Evolutionary conservation across 2,888 invertebrate genomes (phyloP).

Genomic region (Cryptosula pallasiana): DNA sequence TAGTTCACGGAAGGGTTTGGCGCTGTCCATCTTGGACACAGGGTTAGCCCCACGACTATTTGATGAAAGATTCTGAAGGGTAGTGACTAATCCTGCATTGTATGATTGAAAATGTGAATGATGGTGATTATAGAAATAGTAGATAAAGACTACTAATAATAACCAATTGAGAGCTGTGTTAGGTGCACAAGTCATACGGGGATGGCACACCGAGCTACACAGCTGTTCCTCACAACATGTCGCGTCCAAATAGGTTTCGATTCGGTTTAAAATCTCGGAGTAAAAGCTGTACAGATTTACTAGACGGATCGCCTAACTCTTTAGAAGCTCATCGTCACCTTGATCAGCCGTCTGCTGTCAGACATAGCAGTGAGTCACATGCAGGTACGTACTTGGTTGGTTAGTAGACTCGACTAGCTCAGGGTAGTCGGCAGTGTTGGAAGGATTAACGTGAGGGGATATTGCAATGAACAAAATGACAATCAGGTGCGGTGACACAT

Average conservation of each 20-base stretch:
- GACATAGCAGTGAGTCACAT: not conserved
- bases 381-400: not conserved
- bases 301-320: too few relatives aligned
- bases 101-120: not conserved
- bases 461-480: too few relatives aligned
- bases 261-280: not conserved
- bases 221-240: not conserved
- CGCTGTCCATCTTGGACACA: too few relatives aligned
- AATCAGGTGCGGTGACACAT: too few relatives aligned
- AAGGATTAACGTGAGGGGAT: too few relatives aligned
- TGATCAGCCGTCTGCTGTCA: not conserved
- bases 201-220: not conserved
- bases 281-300: slow-evolving; percentile 18
- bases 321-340: too few relatives aligned
- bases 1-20: too few relatives aligned
- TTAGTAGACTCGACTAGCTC: not conserved
- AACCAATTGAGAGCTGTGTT: too few relatives aligned
- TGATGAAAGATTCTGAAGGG: not conserved
- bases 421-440: not conserved
- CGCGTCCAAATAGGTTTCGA: not conserved
- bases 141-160: not conserved
- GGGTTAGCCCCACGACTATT: not conserved
- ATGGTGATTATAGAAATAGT: not conserved
- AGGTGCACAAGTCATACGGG: not conserved
- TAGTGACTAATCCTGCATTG: not conserved